Evolutionary conservation across 2,113 vertebrate species (phyloP).

Genomic region (Plotosus lineatus): DNA sequence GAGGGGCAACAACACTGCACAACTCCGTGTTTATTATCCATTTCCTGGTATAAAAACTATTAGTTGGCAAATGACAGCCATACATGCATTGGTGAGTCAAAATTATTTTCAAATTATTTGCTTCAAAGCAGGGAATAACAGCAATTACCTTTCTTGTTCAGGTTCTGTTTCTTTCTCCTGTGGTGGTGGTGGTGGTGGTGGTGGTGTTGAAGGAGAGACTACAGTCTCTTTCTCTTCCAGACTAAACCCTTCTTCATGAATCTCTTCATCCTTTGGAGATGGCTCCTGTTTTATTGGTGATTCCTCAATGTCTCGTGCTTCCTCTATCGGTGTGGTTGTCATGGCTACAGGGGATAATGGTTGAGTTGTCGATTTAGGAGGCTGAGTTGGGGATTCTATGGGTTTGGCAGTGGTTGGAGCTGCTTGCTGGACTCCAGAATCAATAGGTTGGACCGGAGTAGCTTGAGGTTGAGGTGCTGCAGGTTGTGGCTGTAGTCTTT

Average conservation of each 20-base stretch:
- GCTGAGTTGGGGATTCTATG: slow-evolving; percentile 20
- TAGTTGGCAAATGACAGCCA: neutral
- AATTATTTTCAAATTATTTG: neutral
- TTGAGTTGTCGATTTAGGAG: slow-evolving; percentile 43
- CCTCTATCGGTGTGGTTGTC: slow-evolving; percentile 43
- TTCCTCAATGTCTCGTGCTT: slow-evolving; percentile 43
- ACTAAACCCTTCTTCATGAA: slow-evolving; percentile 54
- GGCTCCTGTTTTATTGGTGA: slow-evolving; percentile 42
- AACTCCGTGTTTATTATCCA: neutral
- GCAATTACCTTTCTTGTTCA: slow-evolving; percentile 54
- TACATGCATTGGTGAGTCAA: neutral
- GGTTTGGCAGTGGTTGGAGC: slow-evolving; percentile 18
- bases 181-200: slow-evolving; percentile 60
- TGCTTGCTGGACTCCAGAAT: slow-evolving; percentile 22
- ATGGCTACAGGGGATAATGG: slow-evolving; percentile 49
- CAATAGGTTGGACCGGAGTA: slow-evolving; percentile 55
- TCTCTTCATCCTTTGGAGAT: slow-evolving; percentile 57
- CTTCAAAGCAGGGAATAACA: neutral
- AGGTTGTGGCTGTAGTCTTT: slow-evolving; percentile 62
- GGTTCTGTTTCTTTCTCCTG: slow-evolving; percentile 67
- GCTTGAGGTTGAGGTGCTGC: slow-evolving; percentile 42
- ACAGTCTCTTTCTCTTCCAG: slow-evolving; percentile 61
- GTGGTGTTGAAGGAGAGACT: slow-evolving; percentile 57
- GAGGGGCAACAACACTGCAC: neutral
- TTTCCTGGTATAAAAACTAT: neutral